phyloP scores from a whole-genome alignment of 2,797 vertebrate genomes.

The Cyclopterus lumpus region DNA sequence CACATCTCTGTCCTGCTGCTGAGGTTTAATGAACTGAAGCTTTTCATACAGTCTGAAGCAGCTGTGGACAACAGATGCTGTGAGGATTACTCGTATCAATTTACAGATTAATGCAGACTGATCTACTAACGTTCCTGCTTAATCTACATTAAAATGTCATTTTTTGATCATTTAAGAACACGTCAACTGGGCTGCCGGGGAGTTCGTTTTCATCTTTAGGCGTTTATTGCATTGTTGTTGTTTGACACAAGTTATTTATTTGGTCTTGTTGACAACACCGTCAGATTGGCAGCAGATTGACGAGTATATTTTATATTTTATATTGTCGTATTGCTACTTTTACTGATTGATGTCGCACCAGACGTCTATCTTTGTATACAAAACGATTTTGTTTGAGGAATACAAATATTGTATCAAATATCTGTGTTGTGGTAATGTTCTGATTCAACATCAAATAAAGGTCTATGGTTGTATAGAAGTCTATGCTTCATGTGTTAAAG shows the following conservation, averaged over 20 bases:
- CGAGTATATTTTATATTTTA: too few species aligned
- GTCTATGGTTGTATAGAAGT: too few species aligned
- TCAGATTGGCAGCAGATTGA: constrained; percentile 1
- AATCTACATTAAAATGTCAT: background rate
- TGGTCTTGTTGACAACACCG: background rate
- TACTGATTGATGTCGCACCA: too few species aligned
- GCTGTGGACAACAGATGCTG: constrained; percentile 5
- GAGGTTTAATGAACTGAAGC: constrained; percentile 1
- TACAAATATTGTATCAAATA: too few species aligned
- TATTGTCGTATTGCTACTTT: too few species aligned
- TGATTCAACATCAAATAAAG: too few species aligned
- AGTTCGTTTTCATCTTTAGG: background rate
- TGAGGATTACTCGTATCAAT: background rate
- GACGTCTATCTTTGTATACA: too few species aligned
- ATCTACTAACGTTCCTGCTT: background rate
- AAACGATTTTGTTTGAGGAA: too few species aligned
- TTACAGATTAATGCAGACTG: background rate
- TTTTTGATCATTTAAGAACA: background rate
- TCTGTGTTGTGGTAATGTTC: too few species aligned
- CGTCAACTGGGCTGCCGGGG: background rate
- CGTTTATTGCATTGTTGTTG: background rate
- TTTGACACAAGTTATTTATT: background rate
- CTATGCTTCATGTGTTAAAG: too few species aligned
- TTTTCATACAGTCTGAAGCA: background rate
- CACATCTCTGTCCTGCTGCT: constrained; percentile 3